Percentiles rank a stretch among this genome's conserved stretches.
These are phyloP conservation scores for Caenorhabditis doughertyi DNA, from an alignment of 2,888 invertebrate genomes.

Conservation along the genomic window DNA sequence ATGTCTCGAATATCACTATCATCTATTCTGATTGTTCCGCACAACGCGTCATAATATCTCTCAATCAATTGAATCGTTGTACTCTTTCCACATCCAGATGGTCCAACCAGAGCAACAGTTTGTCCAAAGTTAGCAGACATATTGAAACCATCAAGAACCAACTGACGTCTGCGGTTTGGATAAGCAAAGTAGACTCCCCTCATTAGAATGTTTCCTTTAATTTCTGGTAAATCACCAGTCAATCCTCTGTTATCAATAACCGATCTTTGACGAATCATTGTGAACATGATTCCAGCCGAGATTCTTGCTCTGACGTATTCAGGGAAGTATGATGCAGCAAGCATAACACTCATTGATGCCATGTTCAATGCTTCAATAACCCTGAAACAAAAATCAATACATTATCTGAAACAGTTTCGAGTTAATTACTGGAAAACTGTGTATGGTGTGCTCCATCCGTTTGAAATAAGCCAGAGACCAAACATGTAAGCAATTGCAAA, in stretches of 20 bases:
- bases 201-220: conserved; percentile 87
- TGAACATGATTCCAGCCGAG: conserved; percentile 82
- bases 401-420: neutral
- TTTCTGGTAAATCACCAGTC: conserved; percentile 79
- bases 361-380: conserved; percentile 85
- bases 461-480: conserved; percentile 74
- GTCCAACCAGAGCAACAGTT: conserved; percentile 84
- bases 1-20: conserved; percentile 76
- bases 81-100: conserved; percentile 84
- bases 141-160: conserved; percentile 76
- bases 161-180: conserved; percentile 88
- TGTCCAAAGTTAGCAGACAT: conserved; percentile 81
- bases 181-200: conserved; percentile 89
- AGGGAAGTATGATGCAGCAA: conserved; percentile 83
- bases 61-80: conserved; percentile 83
- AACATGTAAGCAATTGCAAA: conserved; percentile 78
- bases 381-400: no score
- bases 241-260: conserved; percentile 82
- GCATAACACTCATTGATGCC: conserved; percentile 84
- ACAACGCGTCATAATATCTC: conserved; percentile 83
- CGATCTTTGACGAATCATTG: conserved; percentile 81
- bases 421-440: conserved; percentile 77
- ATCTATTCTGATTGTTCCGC: conserved; percentile 83
- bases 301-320: conserved; percentile 84
- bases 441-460: conserved; percentile 73